Evolutionary conservation across 2,888 invertebrate species (phyloP).

Genomic region (Ametastegia equiseti): DNA sequence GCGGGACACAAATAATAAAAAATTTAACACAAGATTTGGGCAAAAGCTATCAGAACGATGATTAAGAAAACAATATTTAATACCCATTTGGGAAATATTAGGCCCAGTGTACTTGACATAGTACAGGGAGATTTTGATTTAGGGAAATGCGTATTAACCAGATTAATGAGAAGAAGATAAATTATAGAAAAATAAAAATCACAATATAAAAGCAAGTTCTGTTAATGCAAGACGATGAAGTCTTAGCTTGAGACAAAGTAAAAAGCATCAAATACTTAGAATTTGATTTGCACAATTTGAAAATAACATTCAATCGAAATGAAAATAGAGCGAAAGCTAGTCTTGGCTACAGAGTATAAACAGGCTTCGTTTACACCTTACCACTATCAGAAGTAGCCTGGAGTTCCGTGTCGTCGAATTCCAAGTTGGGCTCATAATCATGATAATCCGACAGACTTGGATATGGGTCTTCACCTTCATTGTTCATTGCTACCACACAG

Average conservation of each 20-base stretch:
- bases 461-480: constrained; percentile 86
- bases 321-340: constrained; percentile 15
- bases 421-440: constrained; percentile 96
- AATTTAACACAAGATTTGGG: background rate
- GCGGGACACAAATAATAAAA: background rate
- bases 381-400: constrained; percentile 84
- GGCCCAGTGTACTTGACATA: background rate
- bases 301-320: background rate
- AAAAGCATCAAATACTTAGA: background rate
- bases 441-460: constrained; percentile 94
- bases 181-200: background rate
- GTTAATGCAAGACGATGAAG: background rate
- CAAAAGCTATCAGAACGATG: constrained; percentile 13
- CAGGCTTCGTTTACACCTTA: constrained; percentile 73
- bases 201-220: background rate
- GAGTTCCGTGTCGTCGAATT: constrained; percentile 97
- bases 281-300: background rate
- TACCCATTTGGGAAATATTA: constrained; percentile 1
- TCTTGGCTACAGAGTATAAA: constrained; percentile 3
- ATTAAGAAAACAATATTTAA: background rate
- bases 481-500: constrained; percentile 64
- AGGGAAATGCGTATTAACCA: background rate
- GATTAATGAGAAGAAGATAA: too few relatives aligned
- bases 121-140: background rate
- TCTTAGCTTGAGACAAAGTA: background rate